phyloP scores from a whole-genome alignment of 2,888 invertebrate genomes.

The Ichneumon xanthorius region DNA sequence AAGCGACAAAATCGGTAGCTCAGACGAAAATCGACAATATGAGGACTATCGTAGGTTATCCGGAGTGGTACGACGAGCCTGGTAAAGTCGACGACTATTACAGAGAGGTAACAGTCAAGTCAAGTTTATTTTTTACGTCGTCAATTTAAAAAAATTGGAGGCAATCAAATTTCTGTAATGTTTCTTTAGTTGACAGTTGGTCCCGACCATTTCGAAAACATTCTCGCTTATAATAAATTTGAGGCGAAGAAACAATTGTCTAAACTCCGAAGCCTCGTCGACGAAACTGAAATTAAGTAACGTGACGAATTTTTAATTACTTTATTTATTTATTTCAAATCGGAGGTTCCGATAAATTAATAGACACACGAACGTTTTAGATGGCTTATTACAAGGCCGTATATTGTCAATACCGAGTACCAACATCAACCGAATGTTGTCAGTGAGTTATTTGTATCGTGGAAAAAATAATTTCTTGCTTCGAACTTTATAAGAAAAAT shows the following conservation, averaged over 20 bases:
- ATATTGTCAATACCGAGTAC: background rate
- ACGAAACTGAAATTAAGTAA: background rate
- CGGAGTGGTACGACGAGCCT: conserved; percentile 21
- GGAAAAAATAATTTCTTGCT: background rate
- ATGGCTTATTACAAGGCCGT: background rate
- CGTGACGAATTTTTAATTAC: background rate
- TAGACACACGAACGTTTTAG: background rate
- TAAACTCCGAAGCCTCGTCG: background rate
- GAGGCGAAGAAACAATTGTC: background rate
- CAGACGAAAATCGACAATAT: background rate
- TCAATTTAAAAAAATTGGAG: too few species aligned
- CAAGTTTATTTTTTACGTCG: background rate
- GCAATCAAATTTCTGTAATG: background rate
- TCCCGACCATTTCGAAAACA: conserved; percentile 20
- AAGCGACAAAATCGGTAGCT: background rate
- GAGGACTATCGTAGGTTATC: conserved; percentile 6
- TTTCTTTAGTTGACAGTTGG: background rate
- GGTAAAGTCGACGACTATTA: conserved; percentile 17
- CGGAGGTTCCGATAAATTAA: background rate
- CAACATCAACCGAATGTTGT: background rate
- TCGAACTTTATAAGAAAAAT: background rate
- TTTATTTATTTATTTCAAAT: background rate
- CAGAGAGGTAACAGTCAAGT: background rate
- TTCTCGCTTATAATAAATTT: background rate
- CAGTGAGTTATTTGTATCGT: background rate